phyloP scores from a whole-genome alignment of 2,113 vertebrate genomes.

The Lynx canadensis region DNA sequence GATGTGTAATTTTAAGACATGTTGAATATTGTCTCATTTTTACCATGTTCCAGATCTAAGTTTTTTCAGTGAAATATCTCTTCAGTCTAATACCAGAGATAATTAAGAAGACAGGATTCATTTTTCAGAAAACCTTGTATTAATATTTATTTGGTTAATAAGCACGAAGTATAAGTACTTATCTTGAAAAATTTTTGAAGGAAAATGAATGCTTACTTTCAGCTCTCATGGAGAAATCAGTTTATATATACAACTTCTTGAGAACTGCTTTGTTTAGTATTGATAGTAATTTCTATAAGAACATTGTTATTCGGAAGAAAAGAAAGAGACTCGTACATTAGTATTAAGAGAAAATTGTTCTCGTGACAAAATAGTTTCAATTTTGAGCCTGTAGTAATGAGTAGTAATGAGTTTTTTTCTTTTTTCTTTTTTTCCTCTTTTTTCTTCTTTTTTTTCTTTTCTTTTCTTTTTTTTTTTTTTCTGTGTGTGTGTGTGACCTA shows the following conservation, averaged over 20 bases:
- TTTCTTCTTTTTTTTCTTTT: slow-evolving; percentile 72
- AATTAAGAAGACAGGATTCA: not conserved
- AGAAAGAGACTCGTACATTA: not conserved
- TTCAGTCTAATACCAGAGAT: slow-evolving; percentile 28
- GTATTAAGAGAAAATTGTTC: not conserved
- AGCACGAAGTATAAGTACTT: not conserved
- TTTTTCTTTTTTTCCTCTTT: slow-evolving; percentile 60
- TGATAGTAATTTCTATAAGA: not conserved
- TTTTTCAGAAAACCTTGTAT: not conserved
- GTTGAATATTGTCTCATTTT: not conserved
- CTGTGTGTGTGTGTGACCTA: slow-evolving; percentile 75
- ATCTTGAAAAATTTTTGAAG: not conserved
- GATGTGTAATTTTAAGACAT: not conserved
- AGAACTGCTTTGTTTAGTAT: not conserved
- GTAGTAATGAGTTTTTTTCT: slow-evolving; percentile 65
- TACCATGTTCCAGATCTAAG: not conserved
- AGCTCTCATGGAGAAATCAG: not conserved
- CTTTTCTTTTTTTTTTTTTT: slow-evolving; percentile 72
- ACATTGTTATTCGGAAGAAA: not conserved
- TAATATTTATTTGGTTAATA: slow-evolving; percentile 32
- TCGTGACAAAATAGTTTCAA: not conserved
- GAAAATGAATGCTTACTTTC: not conserved
- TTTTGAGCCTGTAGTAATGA: not conserved
- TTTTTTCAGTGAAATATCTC: not conserved
- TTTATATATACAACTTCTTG: not conserved